Evolutionary conservation across 2,888 invertebrate genomes (phyloP), one percentile per base, ranked within the genome.

Genomic region (Drosophila monieri): DNA sequence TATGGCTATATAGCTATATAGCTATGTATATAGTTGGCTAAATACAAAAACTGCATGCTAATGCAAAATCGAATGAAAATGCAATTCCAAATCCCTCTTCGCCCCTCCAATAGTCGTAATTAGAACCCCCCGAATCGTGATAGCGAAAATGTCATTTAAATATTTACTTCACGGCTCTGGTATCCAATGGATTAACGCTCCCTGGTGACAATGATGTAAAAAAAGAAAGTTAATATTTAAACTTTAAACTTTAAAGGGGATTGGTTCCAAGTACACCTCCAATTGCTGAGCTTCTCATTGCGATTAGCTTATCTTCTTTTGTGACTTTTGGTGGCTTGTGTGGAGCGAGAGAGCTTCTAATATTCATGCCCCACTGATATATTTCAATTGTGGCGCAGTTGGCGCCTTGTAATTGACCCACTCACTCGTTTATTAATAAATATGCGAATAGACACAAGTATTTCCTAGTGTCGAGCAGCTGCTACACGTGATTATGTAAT

Each of bases 121-220:
- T 73, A 73, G 73, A 65, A 32, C 58, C 2, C 15, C 58, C 2
- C 15, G 57, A 55, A 64, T 58, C 51, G 80, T 77, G 80, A 68
- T 80, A 77, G 70, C 60, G 67, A 61, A 67, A 80, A 56, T 65
- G 59, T 46, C 61, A 77, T 77, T 73, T 80, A 68, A 73, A 80
- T 78, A 77, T 62, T 46, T 32, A 25, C 30, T 39, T 46, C 21
- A 60, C 30, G 15, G 35, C 14, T 37, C 10, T 46, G 47, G 30
- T 61, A 18, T 8, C 52, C 25, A 53, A 62, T 51, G 21, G 49
- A 51, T 60, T 62, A n/a, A 18, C 1, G 18, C 18, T 18, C 18
- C 18, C 18, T 18, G 18, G 18, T 18, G 18, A 18, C 18, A 18
- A 18, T 18, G 25, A 27, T 47, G 43, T 49, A 59, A 44, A 37